phyloP scores from a whole-genome alignment of 2,888 invertebrate genomes.

The Cerceris ruficornis region DNA sequence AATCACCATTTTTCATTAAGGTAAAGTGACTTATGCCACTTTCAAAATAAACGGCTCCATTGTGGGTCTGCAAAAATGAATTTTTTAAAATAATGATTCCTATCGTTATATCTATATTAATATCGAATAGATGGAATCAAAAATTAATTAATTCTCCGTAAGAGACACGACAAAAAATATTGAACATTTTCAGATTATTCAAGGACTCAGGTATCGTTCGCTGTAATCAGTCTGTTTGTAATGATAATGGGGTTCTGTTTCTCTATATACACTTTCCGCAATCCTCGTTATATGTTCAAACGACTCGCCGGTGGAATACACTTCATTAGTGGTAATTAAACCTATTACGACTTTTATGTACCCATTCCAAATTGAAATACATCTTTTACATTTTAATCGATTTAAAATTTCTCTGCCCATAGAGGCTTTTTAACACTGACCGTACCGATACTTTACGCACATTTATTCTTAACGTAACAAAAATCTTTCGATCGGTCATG shows the following conservation, averaged over 20 bases:
- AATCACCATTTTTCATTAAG: too few species aligned
- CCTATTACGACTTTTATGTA: background rate
- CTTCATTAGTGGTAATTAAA: slow-evolving; percentile 88
- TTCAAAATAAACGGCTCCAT: too few species aligned
- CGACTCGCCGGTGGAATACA: slow-evolving; percentile 92
- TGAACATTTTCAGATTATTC: slow-evolving; percentile 87
- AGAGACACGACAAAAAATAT: background rate
- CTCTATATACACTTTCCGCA: slow-evolving; percentile 91
- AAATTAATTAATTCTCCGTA: background rate
- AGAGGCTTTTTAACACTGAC: too few species aligned
- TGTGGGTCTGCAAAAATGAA: too few species aligned
- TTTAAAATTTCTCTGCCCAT: too few species aligned
- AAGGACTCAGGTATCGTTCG: slow-evolving; percentile 92
- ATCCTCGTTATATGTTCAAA: slow-evolving; percentile 95
- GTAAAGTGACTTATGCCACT: too few species aligned
- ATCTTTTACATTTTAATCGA: background rate
- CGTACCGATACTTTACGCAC: too few species aligned
- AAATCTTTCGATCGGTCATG: too few species aligned
- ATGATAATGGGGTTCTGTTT: slow-evolving; percentile 92
- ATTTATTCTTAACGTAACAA: too few species aligned
- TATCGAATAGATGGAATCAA: too few species aligned
- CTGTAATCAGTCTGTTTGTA: slow-evolving; percentile 90
- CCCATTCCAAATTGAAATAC: background rate
- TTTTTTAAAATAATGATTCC: too few species aligned
- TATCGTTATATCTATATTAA: too few species aligned